Base-by-base conservation (phyloP, 2,888 invertebrate genomes). In the Punctoribates punctum region DNA sequence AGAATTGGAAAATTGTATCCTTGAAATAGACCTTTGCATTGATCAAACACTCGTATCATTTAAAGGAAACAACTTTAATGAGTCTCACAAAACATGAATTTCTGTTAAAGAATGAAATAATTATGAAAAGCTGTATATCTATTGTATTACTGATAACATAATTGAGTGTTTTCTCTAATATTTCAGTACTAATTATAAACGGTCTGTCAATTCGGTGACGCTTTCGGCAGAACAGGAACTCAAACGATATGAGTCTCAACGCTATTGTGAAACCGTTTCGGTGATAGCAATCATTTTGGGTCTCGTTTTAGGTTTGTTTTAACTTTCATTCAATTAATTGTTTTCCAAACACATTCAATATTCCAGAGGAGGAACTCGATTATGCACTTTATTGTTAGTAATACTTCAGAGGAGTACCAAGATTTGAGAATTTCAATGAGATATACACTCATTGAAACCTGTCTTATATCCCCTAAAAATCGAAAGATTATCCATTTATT, bases 211-310 rank as follows among this genome's bases (percentile, higher is more conserved):
- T 62, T 46, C 27, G 20, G 20, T 62, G 29, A 17, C 51, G 25
- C 72, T 78, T 0, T 75, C 79, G 25, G 25, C 72, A 0, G 75
- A 79, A 54, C 72, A 77, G 9, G 78, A 78, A 72, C 62, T 62
- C 25, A 60, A 74, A n/a, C 75, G 78, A 0, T 74, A 73, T 20
- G 73, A 73, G n/a, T 73, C 77, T n/a, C 79, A 79, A 60, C 75
- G 73, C 34, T 25, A 48, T 17, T 77, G 77, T 9, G 79, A 79
- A 54, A 17, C 72, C 8, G 73, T 77, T 20, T 79, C 79, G 11
- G 48, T 75, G 1, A 34, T 78, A 13, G 75, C 77, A 75, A 70
- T 79, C 17, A 76, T 78, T 3, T 76, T 78, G 0, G 79, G 70
- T 46, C 8, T 70, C 6, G 11, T 70, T 9, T 70, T 70, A 70